Evolutionary conservation across 2,797 vertebrate genomes (phyloP), one percentile per base, ranked within the genome.

Genomic region (Mergus octosetaceus): DNA sequence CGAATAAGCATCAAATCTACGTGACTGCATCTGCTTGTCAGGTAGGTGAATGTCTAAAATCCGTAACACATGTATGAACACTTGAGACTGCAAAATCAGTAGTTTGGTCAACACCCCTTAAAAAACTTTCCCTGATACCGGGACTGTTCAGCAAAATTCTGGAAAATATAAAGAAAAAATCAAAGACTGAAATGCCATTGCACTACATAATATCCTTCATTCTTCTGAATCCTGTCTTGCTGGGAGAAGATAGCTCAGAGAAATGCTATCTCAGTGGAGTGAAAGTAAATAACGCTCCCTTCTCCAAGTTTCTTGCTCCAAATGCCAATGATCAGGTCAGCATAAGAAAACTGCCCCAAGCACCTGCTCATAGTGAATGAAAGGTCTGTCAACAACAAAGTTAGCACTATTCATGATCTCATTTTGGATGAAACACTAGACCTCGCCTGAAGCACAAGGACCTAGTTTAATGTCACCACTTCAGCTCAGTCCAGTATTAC

Each of bases 1-100:
- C 76, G 18, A 89, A 87, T 94, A 54, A 93, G 12, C 53, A 74
- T 96, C 95, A 93, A 57, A 75, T 83, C 54, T 87, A 94, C 83
- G 88, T 94, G 76, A 45, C 49, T 89, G 73, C 84, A 74, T 68
- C 83, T 90, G 60, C 54, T 45, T 90, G 90, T 90, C 91, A 61
- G 57, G 9, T 5, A 41, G 30, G 70, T 14, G 62, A 58, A 79
- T 12, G 64, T 65, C 36, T 45, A 4, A 82, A 88, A 87, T 7
- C 53, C 54, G 19, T n/a, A 65, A 19, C 10, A 2, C 24, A 34
- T 1, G 0, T 34, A 45, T 0, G 28, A 47, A 10, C 0, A 1
- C 32, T 54, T 3, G 2, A 62, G 47, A 39, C 1, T 24, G 13
- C 8, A 11, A 61, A 68, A 61, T 38, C 47, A 22, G 68, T 38